Evolutionary conservation across 30 jellyfish, hydroid and myxozoan genomes (phyloP), one percentile per base, ranked within the genome.

Genomic region (Chironex yamaguchii): DNA sequence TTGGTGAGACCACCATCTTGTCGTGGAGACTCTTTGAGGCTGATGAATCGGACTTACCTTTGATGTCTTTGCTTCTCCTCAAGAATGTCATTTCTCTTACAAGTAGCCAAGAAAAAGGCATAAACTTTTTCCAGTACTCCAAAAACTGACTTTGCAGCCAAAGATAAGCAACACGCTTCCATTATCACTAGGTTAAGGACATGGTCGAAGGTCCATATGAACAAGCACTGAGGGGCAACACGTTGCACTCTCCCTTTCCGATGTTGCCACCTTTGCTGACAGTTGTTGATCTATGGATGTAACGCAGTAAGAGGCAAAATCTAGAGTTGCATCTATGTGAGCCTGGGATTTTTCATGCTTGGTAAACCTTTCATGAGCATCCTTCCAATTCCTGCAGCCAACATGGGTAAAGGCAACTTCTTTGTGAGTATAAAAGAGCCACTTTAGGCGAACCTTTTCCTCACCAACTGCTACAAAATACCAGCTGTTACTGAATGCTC

Each of bases 1-100:
- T 35, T 70, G 72, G 21, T 70, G 71, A 0, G 84, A 70, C 84
- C 72, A 70, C 72, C 84, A 70, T 70, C 84, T 36, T 1, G 70
- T 70, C 1, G 84, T 70, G 0, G 84, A 70, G 2, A 70, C 84
- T 20, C 84, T 70, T 70, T 70, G 75, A 0, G 71, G 84, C 0
- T 68, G 84, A 70, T 70, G 84, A 33, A 70, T 33, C 12, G 0
- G 74, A 0, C 0, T 0, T 1, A 62, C 29, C 36, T 26, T 0
- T 12, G 0, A 0, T 62, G 20, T 17, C 34, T 9, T 67, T 22
- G 80, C 80, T 14, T 4, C 9, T 67, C 22, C 6, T 67, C 65
- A 67, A 67, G 80, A 1, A 67, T 24, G 64, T 67, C 80, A 67
- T 62, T 67, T 67, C 80, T 67, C 64, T 67, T 9, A 0, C 24